Evolutionary conservation across 2,113 vertebrate species (phyloP), one percentile per base, ranked within the genome.

Genomic region (Dasyornis broadbenti): DNA sequence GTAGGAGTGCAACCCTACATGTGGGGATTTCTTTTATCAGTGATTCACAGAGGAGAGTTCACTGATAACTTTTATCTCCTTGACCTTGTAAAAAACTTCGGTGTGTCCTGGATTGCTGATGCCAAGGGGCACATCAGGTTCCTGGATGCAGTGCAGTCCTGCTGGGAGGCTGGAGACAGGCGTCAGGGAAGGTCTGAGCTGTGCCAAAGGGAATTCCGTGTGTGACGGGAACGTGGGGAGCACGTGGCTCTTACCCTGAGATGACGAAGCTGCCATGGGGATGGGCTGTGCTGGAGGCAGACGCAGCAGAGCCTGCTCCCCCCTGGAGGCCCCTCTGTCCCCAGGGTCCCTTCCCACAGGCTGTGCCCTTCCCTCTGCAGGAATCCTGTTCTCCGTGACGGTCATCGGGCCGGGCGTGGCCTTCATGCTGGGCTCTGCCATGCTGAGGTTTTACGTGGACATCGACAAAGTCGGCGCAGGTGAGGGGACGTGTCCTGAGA

Each of bases 361-460:
- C 83, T 86, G 72, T 77, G 72, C 53, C 83, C 21, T 3, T 35
- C 52, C 27, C 42, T 54, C 79, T 50, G 3, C 95, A 99, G 99
- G 99, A 4, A 98, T 99, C 97, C 90, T 99, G 44, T 98, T 99
- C 79, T 98, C 99, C 0, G 92, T 98, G 44, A 99, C 99, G 0
- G 92, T 98, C 53, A 95, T 99, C 4, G 99, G 99, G 7, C 99
- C 99, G 0, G 99, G 98, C 7, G 30, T 99, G 16, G 99, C 98
- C 40, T 99, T 99, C 77, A 92, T 99, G 89, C 97, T 98, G 83
- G 98, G 98, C 3, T 97, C 99, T 12, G 35, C 98, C 70, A 98
- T 98, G 97, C 95, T 99, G 8, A 95, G 98, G 2, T 97, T 98
- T 23, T 99, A 98, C 6, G 99, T 99, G 2, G 99, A 99, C 97